Conservation (phyloP, 1,140 invertebrate species). For the Bombus pyrosoma region DNA sequence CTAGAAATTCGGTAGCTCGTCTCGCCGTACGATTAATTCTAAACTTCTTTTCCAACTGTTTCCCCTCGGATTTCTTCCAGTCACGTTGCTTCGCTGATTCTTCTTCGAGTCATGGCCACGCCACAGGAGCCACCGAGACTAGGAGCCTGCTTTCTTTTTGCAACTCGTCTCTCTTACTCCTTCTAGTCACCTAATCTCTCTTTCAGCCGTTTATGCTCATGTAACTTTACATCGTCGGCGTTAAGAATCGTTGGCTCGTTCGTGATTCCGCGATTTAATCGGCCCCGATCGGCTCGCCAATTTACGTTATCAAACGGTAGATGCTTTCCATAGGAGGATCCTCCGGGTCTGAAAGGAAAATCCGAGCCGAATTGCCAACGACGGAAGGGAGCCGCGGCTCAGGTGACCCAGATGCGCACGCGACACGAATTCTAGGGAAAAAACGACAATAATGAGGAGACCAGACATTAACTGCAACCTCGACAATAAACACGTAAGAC, state of each 20-base stretch:
- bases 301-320: not conserved
- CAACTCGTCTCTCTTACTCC: not conserved
- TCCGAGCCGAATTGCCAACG: conserved; percentile 13
- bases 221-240: no score
- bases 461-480: conserved; percentile 56
- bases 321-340: conserved; percentile 39
- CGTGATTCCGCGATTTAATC: conserved; percentile 23
- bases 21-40: not conserved
- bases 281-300: not conserved
- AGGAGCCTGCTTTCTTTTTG: not conserved
- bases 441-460: conserved; percentile 61
- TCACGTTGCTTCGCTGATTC: conserved; percentile 5
- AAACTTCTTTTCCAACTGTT: not conserved
- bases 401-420: conserved; percentile 47
- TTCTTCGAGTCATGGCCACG: not conserved
- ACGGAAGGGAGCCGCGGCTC: not conserved
- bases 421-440: conserved; percentile 26
- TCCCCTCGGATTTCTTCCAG: conserved; percentile 12
- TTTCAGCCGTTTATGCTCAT: not conserved
- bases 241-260: not conserved
- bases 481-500: conserved; percentile 67
- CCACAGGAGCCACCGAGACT: not conserved
- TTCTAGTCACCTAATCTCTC: not conserved
- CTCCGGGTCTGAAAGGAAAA: conserved; percentile 12
- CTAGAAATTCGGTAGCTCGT: not conserved